These are phyloP conservation scores for Criorhina ranunculi DNA, from an alignment of 2,888 invertebrate species.

Conservation along the genomic window DNA sequence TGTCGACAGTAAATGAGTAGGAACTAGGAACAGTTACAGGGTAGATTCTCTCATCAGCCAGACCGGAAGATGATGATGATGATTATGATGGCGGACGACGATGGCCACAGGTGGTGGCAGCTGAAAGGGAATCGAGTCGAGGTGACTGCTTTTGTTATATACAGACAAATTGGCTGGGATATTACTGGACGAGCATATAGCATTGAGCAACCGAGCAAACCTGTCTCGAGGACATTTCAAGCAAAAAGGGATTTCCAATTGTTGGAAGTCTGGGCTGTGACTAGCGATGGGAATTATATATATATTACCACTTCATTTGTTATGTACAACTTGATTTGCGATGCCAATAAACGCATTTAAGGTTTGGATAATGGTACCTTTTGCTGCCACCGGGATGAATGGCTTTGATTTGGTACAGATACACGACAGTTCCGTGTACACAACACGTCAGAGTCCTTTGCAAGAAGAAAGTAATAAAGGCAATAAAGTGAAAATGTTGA, in stretches of 20 bases:
- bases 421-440: background rate
- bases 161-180: conserved; percentile 64
- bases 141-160: conserved; percentile 40
- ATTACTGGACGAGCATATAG: conserved; percentile 25
- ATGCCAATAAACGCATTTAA: conserved; percentile 53
- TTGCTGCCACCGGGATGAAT: background rate
- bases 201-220: conserved; percentile 46
- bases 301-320: conserved; percentile 13
- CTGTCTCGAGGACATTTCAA: conserved; percentile 38
- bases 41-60: conserved; percentile 53
- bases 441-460: background rate
- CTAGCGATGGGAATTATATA: background rate
- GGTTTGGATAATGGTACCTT: conserved; percentile 5
- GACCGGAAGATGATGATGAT: conserved; percentile 45
- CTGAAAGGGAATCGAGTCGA: conserved; percentile 2
- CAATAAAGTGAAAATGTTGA: conserved; percentile 31
- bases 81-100: conserved; percentile 34
- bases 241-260: conserved; percentile 49
- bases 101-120: conserved; percentile 23
- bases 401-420: too few relatives aligned
- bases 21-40: conserved; percentile 35
- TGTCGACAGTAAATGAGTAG: conserved; percentile 53
- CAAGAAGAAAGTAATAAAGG: conserved; percentile 8
- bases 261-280: conserved; percentile 13
- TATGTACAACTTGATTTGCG: conserved; percentile 42